Percentiles rank a stretch among this genome's conserved stretches.
phyloP scores from a whole-genome alignment of 2,113 vertebrate species.

The Danio rerio region DNA sequence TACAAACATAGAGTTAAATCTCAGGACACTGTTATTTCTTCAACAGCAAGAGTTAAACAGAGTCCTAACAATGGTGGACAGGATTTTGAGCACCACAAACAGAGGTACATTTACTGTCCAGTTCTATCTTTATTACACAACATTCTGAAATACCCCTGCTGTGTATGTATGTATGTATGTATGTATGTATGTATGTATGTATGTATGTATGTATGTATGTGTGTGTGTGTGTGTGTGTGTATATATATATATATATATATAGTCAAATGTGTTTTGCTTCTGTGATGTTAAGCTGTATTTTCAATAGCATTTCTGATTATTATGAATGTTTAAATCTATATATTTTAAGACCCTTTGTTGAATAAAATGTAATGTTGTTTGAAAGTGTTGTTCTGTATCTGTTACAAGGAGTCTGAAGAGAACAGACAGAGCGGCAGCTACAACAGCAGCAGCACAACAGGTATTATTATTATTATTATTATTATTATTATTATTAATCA shows the following conservation, averaged over 20 bases:
- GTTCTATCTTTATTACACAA: background rate
- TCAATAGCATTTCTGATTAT: too few relatives aligned
- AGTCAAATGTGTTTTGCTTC: too few relatives aligned
- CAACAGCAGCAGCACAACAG: background rate
- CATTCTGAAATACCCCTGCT: background rate
- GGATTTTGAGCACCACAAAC: constrained; percentile 77
- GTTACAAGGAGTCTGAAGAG: constrained; percentile 2
- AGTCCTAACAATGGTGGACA: constrained; percentile 75
- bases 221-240: too few relatives aligned
- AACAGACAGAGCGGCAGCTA: background rate
- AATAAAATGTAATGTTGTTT: too few relatives aligned
- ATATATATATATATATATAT: too few relatives aligned
- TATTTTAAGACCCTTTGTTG: too few relatives aligned
- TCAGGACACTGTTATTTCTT: background rate
- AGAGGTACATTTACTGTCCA: constrained; percentile 59
- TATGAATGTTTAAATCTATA: too few relatives aligned
- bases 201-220: too few relatives aligned
- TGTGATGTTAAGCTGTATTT: too few relatives aligned
- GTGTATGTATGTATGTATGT: too few relatives aligned
- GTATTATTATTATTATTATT: background rate
- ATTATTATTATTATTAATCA: background rate
- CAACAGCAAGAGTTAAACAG: constrained; percentile 66
- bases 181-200: too few relatives aligned
- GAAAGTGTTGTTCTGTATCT: too few relatives aligned
- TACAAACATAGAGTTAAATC: background rate